phyloP scores from a whole-genome alignment of 2,113 vertebrate species.

The Oryzias woworae region DNA sequence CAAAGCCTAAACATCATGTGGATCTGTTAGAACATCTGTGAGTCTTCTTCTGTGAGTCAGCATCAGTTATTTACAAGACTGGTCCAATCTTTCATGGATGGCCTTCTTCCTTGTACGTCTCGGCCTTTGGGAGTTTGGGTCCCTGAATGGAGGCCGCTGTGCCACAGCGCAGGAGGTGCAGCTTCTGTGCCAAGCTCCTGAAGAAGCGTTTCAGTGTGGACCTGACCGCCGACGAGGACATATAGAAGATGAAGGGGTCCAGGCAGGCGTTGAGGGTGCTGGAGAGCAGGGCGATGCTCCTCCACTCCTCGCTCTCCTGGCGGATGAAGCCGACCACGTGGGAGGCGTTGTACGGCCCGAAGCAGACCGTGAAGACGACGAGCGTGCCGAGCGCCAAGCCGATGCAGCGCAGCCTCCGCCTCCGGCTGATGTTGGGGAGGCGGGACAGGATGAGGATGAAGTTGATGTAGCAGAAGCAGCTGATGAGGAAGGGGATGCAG shows the following conservation, averaged over 20 bases:
- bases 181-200: slow-evolving; percentile 52
- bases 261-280: slow-evolving; percentile 79
- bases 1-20: too few species aligned
- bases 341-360: slow-evolving; percentile 82
- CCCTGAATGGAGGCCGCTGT: background rate
- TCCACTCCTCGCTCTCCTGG: slow-evolving; percentile 66
- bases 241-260: slow-evolving; percentile 82
- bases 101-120: slow-evolving; percentile 23
- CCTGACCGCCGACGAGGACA: slow-evolving; percentile 72
- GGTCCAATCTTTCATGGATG: slow-evolving; percentile 1
- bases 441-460: slow-evolving; percentile 76
- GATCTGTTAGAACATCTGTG: too few species aligned
- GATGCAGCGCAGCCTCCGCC: slow-evolving; percentile 70
- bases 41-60: too few species aligned
- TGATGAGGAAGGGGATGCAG: slow-evolving; percentile 78
- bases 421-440: slow-evolving; percentile 68
- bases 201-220: slow-evolving; percentile 62
- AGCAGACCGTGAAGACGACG: slow-evolving; percentile 81
- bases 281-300: slow-evolving; percentile 66
- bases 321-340: slow-evolving; percentile 78
- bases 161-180: slow-evolving; percentile 60
- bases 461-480: slow-evolving; percentile 78
- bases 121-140: slow-evolving; percentile 1
- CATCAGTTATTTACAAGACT: slow-evolving; percentile 1
- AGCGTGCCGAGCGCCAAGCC: slow-evolving; percentile 78